Base-by-base conservation (phyloP, 2,888 invertebrate species). In the Macaria liturata region DNA sequence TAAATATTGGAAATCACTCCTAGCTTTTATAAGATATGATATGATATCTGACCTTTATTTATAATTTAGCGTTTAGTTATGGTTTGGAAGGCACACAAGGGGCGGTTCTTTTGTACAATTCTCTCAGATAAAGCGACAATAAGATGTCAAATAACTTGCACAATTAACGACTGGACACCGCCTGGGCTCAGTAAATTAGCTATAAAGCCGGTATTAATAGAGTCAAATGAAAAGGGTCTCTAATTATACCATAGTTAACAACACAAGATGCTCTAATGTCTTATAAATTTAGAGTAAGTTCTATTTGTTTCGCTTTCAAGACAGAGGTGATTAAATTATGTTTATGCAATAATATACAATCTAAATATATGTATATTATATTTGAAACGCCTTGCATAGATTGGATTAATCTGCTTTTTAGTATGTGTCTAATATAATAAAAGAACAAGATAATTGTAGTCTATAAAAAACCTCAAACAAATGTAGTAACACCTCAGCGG, bases 401-500 rank as follows among this genome's bases (percentile, higher is more conserved):
- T 20, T 20, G 20, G 20, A 20, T 20, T 20, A 20, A 20, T 20
- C 20, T 20, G 20, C 1, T 20, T 20, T 20, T 20, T 20, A 20
- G 20, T 20, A 20, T 20, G 20, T 20, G 2, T 20, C 20, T 20
- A 20, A 20, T n/a, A 20, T 20, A 20, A 20, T 20, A 1, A 20
- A 20, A 20, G 20, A 20, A 20, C 20, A 20, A 37, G 9, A 42
- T 42, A 42, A 42, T 42, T 42, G 1, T 4, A 2, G 42, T 42
- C 9, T 9, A 9, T 40, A 49, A 49, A 49, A 9, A 37, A 37
- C 3, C 47, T 32, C 4, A 57, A 53, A 49, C 37, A 59, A 59
- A 54, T 43, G 40, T 45, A 47, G 37, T 58, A 48, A 59, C 58
- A 59, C 58, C 58, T 54, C 50, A 50, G 30, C 57, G 58, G 58